phyloP scores from a whole-genome alignment of 2,113 vertebrate genomes.

The Saimiri boliviensis region DNA sequence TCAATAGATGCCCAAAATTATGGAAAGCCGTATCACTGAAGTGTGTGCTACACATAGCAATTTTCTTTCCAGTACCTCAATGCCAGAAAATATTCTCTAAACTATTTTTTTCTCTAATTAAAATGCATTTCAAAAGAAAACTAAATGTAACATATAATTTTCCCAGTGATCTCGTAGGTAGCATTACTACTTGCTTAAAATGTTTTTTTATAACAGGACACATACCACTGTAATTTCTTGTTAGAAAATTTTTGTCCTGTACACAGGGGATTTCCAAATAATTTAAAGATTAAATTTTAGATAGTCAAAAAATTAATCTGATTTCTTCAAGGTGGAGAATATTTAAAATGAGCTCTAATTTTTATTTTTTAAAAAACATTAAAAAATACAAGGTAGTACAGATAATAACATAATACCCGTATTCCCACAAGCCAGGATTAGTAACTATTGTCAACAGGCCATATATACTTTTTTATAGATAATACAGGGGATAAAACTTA shows the following conservation, averaged over 20 bases:
- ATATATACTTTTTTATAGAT: background rate
- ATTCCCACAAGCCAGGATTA: background rate
- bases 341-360: background rate
- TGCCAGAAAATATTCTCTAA: background rate
- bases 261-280: background rate
- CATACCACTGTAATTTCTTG: background rate
- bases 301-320: background rate
- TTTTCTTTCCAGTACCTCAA: background rate
- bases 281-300: background rate
- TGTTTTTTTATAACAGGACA: background rate
- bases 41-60: background rate
- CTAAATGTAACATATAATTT: background rate
- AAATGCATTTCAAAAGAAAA: background rate
- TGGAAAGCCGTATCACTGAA: background rate
- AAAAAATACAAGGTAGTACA: background rate
- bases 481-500: background rate
- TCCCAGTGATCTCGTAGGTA: background rate
- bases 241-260: background rate
- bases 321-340: background rate
- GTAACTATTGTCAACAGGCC: background rate
- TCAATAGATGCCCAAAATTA: background rate
- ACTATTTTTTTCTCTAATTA: constrained; percentile 15
- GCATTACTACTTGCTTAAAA: background rate
- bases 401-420: background rate
- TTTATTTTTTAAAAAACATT: background rate